phyloP scores from a whole-genome alignment of 2,797 vertebrate genomes.

The Sebastes iracundus region DNA sequence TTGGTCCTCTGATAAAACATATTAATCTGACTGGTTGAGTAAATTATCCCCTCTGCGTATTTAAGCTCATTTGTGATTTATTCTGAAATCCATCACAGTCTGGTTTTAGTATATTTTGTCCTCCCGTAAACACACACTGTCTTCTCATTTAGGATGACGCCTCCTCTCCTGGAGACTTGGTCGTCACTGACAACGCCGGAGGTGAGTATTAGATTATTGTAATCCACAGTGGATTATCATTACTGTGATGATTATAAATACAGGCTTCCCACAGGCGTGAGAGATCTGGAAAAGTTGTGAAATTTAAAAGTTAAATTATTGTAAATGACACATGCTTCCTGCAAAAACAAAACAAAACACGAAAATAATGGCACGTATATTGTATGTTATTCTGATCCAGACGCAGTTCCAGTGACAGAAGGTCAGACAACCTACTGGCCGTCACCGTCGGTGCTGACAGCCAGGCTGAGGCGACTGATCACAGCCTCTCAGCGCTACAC shows the following conservation, averaged over 20 bases:
- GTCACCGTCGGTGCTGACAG: slow-evolving; percentile 93
- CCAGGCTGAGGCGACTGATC: slow-evolving; percentile 93
- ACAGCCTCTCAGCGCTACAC: slow-evolving; percentile 96
- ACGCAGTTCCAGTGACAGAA: slow-evolving; percentile 87
- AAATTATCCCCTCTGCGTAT: background rate
- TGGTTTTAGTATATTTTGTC: background rate
- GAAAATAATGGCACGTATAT: background rate
- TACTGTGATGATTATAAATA: background rate
- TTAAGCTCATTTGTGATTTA: background rate
- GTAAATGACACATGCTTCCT: background rate
- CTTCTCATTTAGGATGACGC: slow-evolving; percentile 88
- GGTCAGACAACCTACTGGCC: slow-evolving; percentile 93
- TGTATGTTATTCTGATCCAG: slow-evolving; percentile 64
- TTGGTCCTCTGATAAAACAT: background rate
- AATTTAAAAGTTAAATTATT: background rate
- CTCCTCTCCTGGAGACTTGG: slow-evolving; percentile 95
- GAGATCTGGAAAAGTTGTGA: background rate
- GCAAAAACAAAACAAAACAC: background rate
- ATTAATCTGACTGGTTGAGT: background rate
- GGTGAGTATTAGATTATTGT: slow-evolving; percentile 66
- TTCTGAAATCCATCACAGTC: background rate
- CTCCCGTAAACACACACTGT: slow-evolving; percentile 1
- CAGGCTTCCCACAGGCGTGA: background rate
- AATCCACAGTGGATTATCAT: slow-evolving; percentile 38
- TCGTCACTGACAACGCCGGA: slow-evolving; percentile 93